These are phyloP conservation scores for Drosophila parthenogenetica DNA, from an alignment of 2,888 invertebrate genomes.

Conservation along the genomic window DNA sequence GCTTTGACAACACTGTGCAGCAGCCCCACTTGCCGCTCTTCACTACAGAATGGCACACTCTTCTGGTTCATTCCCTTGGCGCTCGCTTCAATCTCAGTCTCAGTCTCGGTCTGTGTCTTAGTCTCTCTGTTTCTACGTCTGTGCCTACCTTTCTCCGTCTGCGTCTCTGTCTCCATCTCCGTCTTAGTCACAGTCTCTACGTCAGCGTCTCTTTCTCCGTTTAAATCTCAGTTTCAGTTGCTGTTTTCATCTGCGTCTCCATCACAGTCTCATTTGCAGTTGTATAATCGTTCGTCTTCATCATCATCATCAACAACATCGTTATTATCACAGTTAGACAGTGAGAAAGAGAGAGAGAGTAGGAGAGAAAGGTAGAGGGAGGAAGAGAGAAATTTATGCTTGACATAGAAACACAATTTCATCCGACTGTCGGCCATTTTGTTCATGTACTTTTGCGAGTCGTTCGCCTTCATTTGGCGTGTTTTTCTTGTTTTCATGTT, in stretches of 20 bases:
- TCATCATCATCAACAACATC: slow-evolving; percentile 28
- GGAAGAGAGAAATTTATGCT: slow-evolving; percentile 70
- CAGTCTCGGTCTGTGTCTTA: neutral
- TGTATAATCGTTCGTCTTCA: slow-evolving; percentile 67
- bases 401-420: slow-evolving; percentile 80
- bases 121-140: neutral
- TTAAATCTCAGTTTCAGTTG: neutral
- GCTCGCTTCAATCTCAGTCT: slow-evolving; percentile 11
- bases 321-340: neutral
- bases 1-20: neutral
- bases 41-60: slow-evolving; percentile 1
- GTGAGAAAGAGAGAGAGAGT: slow-evolving; percentile 18
- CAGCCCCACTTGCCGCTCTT: neutral
- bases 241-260: slow-evolving; percentile 2
- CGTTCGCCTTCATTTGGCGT: slow-evolving; percentile 43
- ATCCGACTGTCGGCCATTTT: slow-evolving; percentile 69
- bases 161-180: neutral
- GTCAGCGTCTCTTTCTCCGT: neutral
- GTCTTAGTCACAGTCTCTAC: neutral
- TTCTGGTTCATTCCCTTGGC: slow-evolving; percentile 18
- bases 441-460: slow-evolving; percentile 38
- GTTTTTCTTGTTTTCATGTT: slow-evolving; percentile 50
- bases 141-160: neutral
- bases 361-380: neutral
- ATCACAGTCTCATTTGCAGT: slow-evolving; percentile 48